A percentile compares a stretch with the other conserved stretches of the same genome.
Conservation (phyloP, 2,888 invertebrate species). For the Caenorhabditis doughertyi region DNA sequence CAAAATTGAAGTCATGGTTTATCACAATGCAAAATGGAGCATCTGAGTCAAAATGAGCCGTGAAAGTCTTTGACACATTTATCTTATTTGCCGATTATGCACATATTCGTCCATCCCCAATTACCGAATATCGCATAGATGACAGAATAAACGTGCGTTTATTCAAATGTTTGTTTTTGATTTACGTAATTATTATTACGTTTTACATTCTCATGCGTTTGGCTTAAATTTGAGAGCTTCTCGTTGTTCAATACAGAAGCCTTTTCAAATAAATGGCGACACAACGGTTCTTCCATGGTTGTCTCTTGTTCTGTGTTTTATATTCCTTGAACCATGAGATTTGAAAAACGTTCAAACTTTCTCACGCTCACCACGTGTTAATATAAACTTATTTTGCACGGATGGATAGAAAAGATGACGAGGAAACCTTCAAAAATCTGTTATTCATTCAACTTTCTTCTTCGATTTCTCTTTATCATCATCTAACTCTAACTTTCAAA, state of each 20-base stretch:
- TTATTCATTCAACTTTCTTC: background rate
- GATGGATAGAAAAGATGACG: slow-evolving; percentile 4
- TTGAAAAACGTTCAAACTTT: slow-evolving; percentile 5
- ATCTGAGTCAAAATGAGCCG: slow-evolving; percentile 17
- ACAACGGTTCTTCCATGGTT: no score
- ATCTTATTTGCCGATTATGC: slow-evolving; percentile 38
- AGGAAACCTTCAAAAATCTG: background rate
- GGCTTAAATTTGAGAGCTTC: background rate
- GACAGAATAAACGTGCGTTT: slow-evolving; percentile 40
- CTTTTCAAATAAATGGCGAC: no score
- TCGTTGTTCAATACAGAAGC: no score
- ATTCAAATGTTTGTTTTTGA: slow-evolving; percentile 21
- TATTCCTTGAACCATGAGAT: slow-evolving; percentile 3
- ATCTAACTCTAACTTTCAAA: background rate
- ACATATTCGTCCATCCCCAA: slow-evolving; percentile 3
- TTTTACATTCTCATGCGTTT: background rate
- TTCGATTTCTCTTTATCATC: background rate
- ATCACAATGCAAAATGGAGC: slow-evolving; percentile 27
- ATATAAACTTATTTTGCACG: slow-evolving; percentile 1
- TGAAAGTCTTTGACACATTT: slow-evolving; percentile 43
- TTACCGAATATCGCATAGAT: slow-evolving; percentile 27
- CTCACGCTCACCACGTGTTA: slow-evolving; percentile 33
- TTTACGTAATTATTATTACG: slow-evolving; percentile 37
- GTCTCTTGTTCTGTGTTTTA: background rate
- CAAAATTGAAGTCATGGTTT: slow-evolving; percentile 20